phyloP scores from a whole-genome alignment of 2,113 vertebrate genomes.

The Salvator merianae region DNA sequence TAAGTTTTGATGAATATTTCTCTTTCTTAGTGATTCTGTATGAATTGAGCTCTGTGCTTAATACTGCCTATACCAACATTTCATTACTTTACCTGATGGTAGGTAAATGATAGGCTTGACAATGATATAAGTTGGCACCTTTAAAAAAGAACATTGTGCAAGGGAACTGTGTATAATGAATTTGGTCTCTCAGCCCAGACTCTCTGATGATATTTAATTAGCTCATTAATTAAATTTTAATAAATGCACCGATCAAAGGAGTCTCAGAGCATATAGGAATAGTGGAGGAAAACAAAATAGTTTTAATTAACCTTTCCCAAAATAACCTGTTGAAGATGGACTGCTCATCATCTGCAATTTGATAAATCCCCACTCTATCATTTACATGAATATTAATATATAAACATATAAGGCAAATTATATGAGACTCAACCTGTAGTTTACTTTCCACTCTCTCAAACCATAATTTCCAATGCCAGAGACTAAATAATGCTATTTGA shows the following conservation, averaged over 20 bases:
- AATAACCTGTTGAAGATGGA: constrained; percentile 29
- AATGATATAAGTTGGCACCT: constrained; percentile 29
- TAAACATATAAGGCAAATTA: neutral
- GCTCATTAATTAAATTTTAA: constrained; percentile 41
- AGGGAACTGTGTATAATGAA: constrained; percentile 9
- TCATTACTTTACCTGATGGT: neutral
- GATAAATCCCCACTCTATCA: constrained; percentile 8
- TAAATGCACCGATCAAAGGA: constrained; percentile 24
- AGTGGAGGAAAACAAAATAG: constrained; percentile 30
- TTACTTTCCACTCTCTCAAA: neutral
- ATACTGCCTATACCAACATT: neutral
- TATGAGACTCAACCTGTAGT: neutral
- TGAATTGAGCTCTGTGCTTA: neutral
- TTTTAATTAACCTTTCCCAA: constrained; percentile 36
- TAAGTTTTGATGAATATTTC: neutral
- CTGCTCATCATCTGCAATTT: constrained; percentile 11
- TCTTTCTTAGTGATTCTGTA: neutral
- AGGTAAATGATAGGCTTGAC: neutral
- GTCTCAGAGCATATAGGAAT: constrained; percentile 23
- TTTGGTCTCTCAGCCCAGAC: constrained; percentile 10
- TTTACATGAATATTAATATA: neutral
- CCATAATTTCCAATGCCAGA: neutral
- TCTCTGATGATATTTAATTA: constrained; percentile 37
- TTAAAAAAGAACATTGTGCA: constrained; percentile 8
- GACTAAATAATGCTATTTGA: neutral